Evolutionary conservation across 2,888 invertebrate genomes (phyloP), one percentile per base, ranked within the genome.

Genomic region (Aporophyla lueneburgensis): DNA sequence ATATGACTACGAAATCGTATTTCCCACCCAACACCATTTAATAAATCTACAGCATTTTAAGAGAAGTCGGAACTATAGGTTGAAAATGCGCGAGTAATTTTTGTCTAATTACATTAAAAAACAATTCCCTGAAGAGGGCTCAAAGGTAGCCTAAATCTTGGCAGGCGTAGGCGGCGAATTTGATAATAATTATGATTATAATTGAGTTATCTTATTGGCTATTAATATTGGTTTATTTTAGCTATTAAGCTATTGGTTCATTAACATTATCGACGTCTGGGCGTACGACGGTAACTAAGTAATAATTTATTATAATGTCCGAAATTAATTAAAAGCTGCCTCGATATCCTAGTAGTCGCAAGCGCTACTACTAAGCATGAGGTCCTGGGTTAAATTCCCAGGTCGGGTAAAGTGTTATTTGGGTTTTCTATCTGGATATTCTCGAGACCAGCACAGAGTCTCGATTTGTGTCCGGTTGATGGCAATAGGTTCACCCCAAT

Each of bases 141-240:
- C 14, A 66, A 56, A 76, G n/a, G 3, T 69, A 19, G 24, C 24
- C 21, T 16, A 9, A 77, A 77, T 58, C 27, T 76, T n/a, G 46
- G 10, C 19, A 46, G 46, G 6, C 33, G 21, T 46, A 24, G 43
- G 14, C 21, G 12, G 21, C 24, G 27, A 14, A 73, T 33, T 59
- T 46, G 1, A 46, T 33, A 24, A 77, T 53, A 53, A 19, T 59
- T 56, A 27, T 58, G 5, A 53, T 68, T 12, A 46, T 53, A 24
- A 68, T 59, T 24, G 3, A 77, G 53, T 6, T 27, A n/a, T 6
- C 9, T 59, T 21, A 19, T 21, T 24, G 63, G 33, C 19, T 40
- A 21, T 43, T 33, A 53, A 46, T 21, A 46, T 16, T 56, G 6
- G 40, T 12, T 27, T 14, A 40, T 24, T 74, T 69, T 19, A 33